A percentile compares a stretch with the other conserved stretches of the same genome.
These are phyloP conservation scores for Sinocyclocheilus anshuiensis DNA, from an alignment of 2,113 vertebrate species.

Conservation along the genomic window DNA sequence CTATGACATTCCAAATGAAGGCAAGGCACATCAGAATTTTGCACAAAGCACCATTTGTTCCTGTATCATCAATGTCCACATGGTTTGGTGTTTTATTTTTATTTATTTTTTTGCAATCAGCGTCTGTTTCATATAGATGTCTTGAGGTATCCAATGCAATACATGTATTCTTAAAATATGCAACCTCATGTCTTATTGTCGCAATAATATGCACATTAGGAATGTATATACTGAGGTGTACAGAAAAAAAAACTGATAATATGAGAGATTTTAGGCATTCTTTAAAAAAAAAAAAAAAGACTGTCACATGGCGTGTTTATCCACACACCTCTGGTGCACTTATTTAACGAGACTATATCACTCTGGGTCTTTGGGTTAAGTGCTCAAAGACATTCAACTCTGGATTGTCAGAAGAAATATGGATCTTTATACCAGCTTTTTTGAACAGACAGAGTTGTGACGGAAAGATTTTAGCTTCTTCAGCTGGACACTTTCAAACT, in stretches of 20 bases:
- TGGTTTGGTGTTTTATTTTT: neutral
- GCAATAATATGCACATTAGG: conserved; percentile 76
- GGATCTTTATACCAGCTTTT: conserved; percentile 31
- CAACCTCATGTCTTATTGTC: conserved; percentile 76
- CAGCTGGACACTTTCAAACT: conserved; percentile 26
- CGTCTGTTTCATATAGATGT: conserved; percentile 60
- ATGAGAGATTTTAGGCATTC: neutral
- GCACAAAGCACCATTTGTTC: conserved; percentile 25
- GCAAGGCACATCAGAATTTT: neutral
- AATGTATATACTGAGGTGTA: conserved; percentile 56
- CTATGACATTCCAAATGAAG: conserved; percentile 35
- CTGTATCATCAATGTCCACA: conserved; percentile 21
- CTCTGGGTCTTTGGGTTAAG: neutral
- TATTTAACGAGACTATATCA: neutral
- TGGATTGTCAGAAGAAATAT: neutral
- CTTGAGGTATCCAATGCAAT: conserved; percentile 73
- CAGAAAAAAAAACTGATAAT: neutral
- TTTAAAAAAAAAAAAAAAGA: neutral
- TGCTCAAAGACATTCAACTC: conserved; percentile 8
- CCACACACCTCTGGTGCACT: conserved; percentile 16
- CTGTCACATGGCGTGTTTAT: neutral
- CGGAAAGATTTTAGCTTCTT: conserved; percentile 3
- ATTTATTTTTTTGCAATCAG: neutral
- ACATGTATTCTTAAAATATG: conserved; percentile 73
- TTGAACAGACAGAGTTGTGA: conserved; percentile 16